Percentiles rank a stretch among this genome's conserved stretches.
Conservation (phyloP, 2,113 vertebrate species). For the Sylvilagus bachmani region DNA sequence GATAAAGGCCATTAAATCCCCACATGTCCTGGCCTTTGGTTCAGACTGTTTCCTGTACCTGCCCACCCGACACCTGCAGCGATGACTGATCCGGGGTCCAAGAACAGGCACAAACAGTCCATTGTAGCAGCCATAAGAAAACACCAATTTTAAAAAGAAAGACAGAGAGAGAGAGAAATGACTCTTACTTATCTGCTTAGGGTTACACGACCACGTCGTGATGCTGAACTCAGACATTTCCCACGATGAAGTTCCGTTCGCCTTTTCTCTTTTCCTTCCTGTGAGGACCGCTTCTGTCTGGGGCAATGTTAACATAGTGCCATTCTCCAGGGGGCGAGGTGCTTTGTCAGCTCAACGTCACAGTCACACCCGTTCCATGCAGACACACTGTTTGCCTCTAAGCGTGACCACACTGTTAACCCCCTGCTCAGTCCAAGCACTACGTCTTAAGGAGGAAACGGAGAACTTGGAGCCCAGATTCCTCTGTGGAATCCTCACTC, state of each 20-base stretch:
- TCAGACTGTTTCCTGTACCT: neutral
- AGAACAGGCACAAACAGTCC: neutral
- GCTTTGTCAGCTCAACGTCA: neutral
- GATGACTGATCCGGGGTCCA: neutral
- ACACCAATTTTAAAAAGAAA: neutral
- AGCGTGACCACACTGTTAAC: neutral
- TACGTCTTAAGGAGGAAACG: neutral
- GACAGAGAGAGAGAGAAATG: neutral
- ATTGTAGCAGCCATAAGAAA: neutral
- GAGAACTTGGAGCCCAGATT: neutral
- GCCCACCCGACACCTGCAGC: neutral
- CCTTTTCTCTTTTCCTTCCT: neutral
- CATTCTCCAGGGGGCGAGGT: neutral
- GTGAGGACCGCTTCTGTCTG: neutral
- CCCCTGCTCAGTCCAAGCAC: fast-evolving
- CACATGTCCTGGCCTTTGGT: neutral
- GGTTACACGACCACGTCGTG: fast-evolving
- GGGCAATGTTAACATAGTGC: neutral
- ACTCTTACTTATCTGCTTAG: neutral
- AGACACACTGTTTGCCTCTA: fast-evolving
- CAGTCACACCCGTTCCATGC: neutral
- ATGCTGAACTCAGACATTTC: neutral
- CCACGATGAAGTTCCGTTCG: neutral
- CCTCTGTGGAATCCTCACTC: neutral
- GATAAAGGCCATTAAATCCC: neutral